A percentile compares a stretch with the other conserved stretches of the same genome.
phyloP scores from a whole-genome alignment of 2,797 vertebrate species.

The Threskiornis aethiopicus region DNA sequence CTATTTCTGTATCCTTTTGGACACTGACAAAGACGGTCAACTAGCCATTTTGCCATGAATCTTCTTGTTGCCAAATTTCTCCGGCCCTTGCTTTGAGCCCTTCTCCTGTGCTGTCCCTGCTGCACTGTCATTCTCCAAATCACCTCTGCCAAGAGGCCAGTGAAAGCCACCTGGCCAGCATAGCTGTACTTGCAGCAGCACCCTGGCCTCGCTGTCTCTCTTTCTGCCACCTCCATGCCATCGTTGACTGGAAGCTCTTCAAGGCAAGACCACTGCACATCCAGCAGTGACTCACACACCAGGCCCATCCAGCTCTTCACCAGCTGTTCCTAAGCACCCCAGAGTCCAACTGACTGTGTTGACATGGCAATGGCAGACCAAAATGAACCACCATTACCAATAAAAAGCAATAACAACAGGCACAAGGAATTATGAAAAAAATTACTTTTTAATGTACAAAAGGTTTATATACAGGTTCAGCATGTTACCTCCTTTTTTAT shows the following conservation, averaged over 20 bases:
- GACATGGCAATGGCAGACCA: not conserved
- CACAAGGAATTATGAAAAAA: slow-evolving; percentile 78
- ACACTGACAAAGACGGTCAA: not conserved
- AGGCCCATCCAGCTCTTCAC: not conserved
- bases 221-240: not conserved
- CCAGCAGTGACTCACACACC: not conserved
- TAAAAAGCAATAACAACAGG: not conserved
- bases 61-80: not conserved
- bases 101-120: not conserved
- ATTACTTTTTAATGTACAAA: slow-evolving; percentile 97
- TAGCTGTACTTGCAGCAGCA: not conserved
- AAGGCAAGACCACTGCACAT: not conserved
- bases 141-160: not conserved
- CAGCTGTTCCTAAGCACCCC: not conserved
- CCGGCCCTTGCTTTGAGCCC: not conserved
- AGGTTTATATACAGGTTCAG: slow-evolving; percentile 89
- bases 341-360: not conserved
- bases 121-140: not conserved
- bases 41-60: not conserved
- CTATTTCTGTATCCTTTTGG: not conserved
- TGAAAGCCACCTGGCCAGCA: not conserved
- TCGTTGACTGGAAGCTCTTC: not conserved
- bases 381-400: not conserved
- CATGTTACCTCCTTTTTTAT: slow-evolving; percentile 77
- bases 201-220: not conserved